Conservation (phyloP, 2,888 invertebrate species). For the Drosophila borborema region DNA sequence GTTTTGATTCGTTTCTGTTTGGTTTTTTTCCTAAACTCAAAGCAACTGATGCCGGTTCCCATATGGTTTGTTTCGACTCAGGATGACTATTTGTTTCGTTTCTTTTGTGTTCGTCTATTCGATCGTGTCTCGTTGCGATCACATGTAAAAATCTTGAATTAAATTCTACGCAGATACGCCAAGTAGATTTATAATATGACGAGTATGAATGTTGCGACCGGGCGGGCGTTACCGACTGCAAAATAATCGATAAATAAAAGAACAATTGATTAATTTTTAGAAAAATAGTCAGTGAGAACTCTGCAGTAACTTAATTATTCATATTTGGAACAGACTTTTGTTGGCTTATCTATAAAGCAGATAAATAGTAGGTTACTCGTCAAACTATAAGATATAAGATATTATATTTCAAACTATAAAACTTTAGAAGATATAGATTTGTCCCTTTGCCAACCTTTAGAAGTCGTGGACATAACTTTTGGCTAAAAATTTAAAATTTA, state of each 20-base stretch:
- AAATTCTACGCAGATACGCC: conserved; percentile 1
- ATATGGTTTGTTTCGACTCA: conserved; percentile 9
- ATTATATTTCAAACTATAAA: no score
- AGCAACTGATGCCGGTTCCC: conserved; percentile 10
- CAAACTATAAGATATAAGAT: no score
- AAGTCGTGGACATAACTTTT: no score
- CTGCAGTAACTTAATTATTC: no score
- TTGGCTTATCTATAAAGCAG: no score
- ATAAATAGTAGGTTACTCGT: no score
- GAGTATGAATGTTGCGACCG: background rate
- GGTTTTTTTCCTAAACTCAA: conserved; percentile 16
- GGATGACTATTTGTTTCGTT: background rate
- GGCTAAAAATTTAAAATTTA: no score
- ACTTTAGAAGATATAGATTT: no score
- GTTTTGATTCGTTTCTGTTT: conserved; percentile 27
- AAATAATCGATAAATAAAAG: background rate
- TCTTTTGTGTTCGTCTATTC: background rate
- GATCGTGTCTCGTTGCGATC: background rate
- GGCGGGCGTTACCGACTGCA: background rate
- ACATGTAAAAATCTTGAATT: background rate
- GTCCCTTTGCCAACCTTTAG: no score
- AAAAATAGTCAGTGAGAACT: no score
- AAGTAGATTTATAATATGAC: conserved; percentile 1
- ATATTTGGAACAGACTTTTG: no score
- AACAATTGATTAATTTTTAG: no score